Percentiles rank a stretch among this genome's conserved stretches.
Evolutionary conservation across 1,140 invertebrate species (phyloP).

Genomic region (Conopomorpha cramerella): DNA sequence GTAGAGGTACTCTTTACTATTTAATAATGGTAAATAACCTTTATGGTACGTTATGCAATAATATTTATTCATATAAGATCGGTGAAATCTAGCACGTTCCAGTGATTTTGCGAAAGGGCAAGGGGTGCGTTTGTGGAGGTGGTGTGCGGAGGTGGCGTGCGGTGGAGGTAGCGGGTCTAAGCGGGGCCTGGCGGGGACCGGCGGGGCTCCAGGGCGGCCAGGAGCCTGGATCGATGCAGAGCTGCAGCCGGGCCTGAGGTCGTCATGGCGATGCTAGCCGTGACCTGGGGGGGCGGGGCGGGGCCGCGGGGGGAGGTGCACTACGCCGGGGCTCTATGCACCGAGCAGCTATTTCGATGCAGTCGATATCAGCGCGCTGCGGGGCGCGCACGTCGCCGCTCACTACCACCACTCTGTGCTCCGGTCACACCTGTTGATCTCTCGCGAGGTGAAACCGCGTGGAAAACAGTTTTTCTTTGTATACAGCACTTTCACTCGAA

Average conservation of each 20-base stretch:
- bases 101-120: too few species aligned
- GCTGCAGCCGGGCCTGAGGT: conserved; percentile 29
- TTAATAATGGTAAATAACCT: too few species aligned
- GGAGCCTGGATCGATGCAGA: conserved; percentile 17
- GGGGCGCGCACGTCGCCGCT: conserved; percentile 23
- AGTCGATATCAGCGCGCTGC: conserved; percentile 32
- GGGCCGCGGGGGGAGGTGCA: conserved; percentile 19
- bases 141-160: too few species aligned
- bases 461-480: conserved; percentile 55
- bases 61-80: too few species aligned
- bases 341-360: conserved; percentile 54
- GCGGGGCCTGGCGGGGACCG: too few species aligned
- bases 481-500: conserved; percentile 44
- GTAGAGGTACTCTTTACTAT: too few species aligned
- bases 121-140: too few species aligned
- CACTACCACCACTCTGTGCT: conserved; percentile 15
- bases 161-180: too few species aligned
- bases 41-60: too few species aligned
- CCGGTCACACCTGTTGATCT: conserved; percentile 29
- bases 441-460: conserved; percentile 45
- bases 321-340: conserved; percentile 35
- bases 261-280: too few species aligned
- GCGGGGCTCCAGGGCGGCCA: conserved; percentile 26
- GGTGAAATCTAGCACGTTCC: too few species aligned
- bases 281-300: conserved; percentile 1